Conservation (phyloP, 2,797 vertebrate species). For the Ceryle rudis region DNA sequence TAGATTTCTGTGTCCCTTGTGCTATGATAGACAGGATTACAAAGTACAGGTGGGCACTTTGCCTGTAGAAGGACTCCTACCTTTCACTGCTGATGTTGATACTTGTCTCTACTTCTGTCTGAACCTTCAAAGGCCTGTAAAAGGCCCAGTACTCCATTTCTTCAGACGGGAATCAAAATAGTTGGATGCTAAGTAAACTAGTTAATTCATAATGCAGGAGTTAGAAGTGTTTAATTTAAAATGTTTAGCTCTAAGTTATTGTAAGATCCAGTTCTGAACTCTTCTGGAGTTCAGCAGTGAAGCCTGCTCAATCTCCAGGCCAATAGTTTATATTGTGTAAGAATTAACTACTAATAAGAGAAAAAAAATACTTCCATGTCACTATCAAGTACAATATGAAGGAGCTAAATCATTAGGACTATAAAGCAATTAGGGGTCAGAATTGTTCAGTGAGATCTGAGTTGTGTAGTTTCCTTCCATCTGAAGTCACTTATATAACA, state of each 20-base stretch:
- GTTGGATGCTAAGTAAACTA: not conserved
- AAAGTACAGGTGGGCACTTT: not conserved
- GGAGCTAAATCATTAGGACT: not conserved
- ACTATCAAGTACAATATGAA: not conserved
- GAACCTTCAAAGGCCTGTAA: not conserved
- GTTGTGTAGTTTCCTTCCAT: not conserved
- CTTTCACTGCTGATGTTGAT: not conserved
- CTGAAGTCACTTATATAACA: not conserved
- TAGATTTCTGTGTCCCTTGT: not conserved
- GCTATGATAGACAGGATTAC: not conserved
- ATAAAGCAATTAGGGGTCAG: not conserved
- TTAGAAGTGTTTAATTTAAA: not conserved
- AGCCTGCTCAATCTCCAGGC: not conserved
- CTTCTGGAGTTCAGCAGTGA: fast-evolving
- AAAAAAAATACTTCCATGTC: not conserved
- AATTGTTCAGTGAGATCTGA: not conserved
- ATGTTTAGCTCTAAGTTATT: not conserved
- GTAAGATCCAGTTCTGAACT: not conserved
- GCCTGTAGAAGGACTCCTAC: not conserved
- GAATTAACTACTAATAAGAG: not conserved
- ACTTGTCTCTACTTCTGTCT: not conserved
- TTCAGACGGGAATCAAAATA: not conserved
- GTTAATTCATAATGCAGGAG: not conserved
- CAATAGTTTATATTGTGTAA: not conserved
- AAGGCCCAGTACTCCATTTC: not conserved